Percentiles rank a stretch among this genome's conserved stretches.
Conservation (phyloP, 1,140 invertebrate genomes). For the Diorhabda sublineata region DNA sequence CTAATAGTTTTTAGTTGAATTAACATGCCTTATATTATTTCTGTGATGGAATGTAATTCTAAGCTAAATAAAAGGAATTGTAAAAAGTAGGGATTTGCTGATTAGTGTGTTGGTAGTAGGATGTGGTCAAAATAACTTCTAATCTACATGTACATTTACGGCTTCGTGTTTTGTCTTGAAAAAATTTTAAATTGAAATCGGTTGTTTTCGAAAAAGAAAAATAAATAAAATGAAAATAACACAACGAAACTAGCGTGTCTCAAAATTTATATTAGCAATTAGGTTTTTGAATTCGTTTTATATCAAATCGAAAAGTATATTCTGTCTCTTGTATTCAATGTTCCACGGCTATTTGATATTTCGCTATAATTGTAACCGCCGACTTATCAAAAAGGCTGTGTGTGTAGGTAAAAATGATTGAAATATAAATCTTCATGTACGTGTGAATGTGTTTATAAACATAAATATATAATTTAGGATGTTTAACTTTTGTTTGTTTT, state of each 20-base stretch:
- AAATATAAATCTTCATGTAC: conserved; percentile 35
- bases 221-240: conserved; percentile 7
- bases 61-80: neutral
- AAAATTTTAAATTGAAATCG: neutral
- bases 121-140: conserved; percentile 2
- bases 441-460: conserved; percentile 46
- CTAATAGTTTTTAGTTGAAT: neutral
- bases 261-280: conserved; percentile 27
- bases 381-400: conserved; percentile 44
- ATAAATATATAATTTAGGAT: conserved; percentile 42
- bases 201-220: neutral
- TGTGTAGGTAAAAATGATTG: conserved; percentile 28
- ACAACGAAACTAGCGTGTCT: conserved; percentile 30
- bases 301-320: conserved; percentile 34
- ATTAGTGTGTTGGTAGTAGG: neutral
- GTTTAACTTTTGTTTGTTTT: conserved; percentile 31
- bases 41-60: neutral
- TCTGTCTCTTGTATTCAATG: conserved; percentile 20
- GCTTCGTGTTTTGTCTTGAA: neutral
- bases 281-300: neutral
- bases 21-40: neutral
- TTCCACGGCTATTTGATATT: conserved; percentile 37
- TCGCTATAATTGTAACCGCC: conserved; percentile 29
- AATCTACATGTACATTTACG: neutral
- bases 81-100: neutral